phyloP scores from a whole-genome alignment of 2,888 invertebrate genomes.

The Tenthredo livida region DNA sequence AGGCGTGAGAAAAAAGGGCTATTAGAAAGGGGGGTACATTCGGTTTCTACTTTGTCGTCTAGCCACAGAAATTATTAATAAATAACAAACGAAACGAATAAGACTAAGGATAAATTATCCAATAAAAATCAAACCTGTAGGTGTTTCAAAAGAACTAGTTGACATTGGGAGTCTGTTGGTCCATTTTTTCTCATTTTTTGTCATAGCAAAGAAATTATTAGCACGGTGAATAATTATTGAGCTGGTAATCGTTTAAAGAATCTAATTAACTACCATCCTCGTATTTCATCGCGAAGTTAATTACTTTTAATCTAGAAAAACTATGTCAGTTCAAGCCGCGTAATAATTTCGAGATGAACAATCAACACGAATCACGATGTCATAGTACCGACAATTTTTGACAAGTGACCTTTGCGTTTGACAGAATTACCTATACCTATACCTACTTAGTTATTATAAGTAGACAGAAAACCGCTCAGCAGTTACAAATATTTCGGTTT shows the following conservation, averaged over 20 bases:
- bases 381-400: not conserved
- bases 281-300: not conserved
- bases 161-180: not conserved
- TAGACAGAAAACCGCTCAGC: not conserved
- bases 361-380: not conserved
- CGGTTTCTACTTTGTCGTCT: not conserved
- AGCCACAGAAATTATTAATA: not conserved
- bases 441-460: not conserved
- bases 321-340: too few species aligned
- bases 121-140: not conserved
- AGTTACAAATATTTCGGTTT: not conserved
- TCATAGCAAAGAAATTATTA: not conserved
- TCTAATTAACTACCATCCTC: not conserved
- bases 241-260: not conserved
- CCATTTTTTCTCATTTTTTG: not conserved
- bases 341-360: not conserved
- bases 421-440: not conserved
- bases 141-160: not conserved
- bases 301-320: not conserved
- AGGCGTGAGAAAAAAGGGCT: constrained; percentile 43
- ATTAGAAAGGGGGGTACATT: not conserved
- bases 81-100: not conserved
- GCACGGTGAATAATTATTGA: not conserved
- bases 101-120: too few species aligned
- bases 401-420: not conserved